These are phyloP conservation scores for Cynaeus angustus DNA, from an alignment of 2,888 invertebrate genomes.

Conservation along the genomic window DNA sequence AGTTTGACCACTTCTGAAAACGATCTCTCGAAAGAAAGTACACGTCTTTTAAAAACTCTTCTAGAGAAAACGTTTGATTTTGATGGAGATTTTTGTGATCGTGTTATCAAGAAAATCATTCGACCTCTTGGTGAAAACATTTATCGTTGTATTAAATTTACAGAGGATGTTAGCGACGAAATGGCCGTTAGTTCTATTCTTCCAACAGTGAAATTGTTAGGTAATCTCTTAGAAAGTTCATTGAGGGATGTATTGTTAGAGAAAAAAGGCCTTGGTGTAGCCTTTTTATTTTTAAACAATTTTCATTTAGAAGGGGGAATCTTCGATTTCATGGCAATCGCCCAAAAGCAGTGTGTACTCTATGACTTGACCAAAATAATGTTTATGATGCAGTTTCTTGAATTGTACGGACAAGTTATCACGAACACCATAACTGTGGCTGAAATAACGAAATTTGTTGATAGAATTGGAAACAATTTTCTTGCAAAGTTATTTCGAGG, in stretches of 20 bases:
- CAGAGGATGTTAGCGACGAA: constrained; percentile 71
- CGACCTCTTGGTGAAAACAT: constrained; percentile 3
- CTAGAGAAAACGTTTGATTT: constrained; percentile 75
- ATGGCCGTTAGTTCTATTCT: constrained; percentile 72
- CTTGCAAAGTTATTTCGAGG: constrained; percentile 66
- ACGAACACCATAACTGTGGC: constrained; percentile 65
- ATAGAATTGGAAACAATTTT: constrained; percentile 47
- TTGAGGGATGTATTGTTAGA: constrained; percentile 67
- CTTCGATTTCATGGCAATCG: constrained; percentile 68
- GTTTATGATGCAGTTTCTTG: constrained; percentile 49
- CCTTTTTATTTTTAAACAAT: constrained; percentile 67
- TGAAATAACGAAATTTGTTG: constrained; percentile 58
- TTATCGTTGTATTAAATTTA: constrained; percentile 6
- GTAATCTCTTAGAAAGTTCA: constrained; percentile 72
- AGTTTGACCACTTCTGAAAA: neutral
- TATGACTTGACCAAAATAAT: constrained; percentile 72
- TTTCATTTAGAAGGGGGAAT: constrained; percentile 69
- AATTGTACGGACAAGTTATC: constrained; percentile 57
- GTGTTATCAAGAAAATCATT: constrained; percentile 75
- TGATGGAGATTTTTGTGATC: constrained; percentile 73
- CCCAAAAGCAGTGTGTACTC: constrained; percentile 71
- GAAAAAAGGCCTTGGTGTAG: constrained; percentile 64
- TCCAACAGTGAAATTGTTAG: constrained; percentile 76
- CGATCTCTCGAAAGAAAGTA: constrained; percentile 75
- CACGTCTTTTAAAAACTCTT: constrained; percentile 78